A percentile compares a stretch with the other conserved stretches of the same genome.
phyloP scores from a whole-genome alignment of 2,113 vertebrate genomes.

The Chloroceryle aenea region DNA sequence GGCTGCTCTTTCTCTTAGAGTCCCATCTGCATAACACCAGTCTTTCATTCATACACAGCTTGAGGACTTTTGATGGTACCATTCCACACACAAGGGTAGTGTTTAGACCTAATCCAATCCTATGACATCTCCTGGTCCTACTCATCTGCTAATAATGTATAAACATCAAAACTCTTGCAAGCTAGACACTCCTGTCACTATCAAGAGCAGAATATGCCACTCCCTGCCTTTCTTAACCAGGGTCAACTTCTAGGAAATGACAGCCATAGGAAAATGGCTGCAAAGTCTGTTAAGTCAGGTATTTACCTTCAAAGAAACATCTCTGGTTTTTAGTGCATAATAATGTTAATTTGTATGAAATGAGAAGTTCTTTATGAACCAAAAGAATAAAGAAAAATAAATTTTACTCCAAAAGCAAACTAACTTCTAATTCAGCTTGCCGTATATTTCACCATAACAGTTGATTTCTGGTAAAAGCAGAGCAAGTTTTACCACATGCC shows the following conservation, averaged over 20 bases:
- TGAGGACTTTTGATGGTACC: background rate
- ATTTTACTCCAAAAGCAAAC: background rate
- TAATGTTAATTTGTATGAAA: background rate
- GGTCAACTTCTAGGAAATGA: background rate
- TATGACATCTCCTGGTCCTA: background rate
- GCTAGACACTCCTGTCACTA: background rate
- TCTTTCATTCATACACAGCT: background rate
- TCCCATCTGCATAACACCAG: background rate
- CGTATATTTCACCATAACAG: background rate
- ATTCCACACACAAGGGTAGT: background rate
- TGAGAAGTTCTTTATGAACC: background rate
- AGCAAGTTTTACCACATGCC: constrained; percentile 3
- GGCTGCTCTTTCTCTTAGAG: background rate
- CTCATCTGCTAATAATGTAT: background rate
- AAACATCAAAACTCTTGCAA: background rate
- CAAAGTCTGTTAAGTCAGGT: background rate
- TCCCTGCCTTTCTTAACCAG: background rate
- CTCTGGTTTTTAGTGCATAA: background rate
- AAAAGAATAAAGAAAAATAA: background rate
- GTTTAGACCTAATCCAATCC: background rate
- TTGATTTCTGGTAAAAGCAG: background rate
- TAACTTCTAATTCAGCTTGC: background rate
- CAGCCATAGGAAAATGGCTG: background rate
- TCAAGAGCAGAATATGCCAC: background rate
- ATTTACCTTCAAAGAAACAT: background rate